Conservation (phyloP, 2,113 vertebrate species). For the Cochlearius cochlearius region DNA sequence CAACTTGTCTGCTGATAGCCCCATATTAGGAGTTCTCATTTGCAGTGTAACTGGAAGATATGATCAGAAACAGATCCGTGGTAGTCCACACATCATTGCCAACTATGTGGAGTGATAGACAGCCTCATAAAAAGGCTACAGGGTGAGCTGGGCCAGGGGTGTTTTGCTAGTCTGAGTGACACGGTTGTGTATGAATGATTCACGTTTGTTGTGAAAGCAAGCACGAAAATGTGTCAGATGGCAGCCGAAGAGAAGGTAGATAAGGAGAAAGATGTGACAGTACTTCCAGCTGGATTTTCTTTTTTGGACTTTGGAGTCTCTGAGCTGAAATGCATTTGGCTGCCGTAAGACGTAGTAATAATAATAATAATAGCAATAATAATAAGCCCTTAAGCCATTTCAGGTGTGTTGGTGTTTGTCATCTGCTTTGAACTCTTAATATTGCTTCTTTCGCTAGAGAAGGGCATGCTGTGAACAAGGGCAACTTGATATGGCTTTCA, state of each 20-base stretch:
- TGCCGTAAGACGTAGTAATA: background rate
- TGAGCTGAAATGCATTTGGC: background rate
- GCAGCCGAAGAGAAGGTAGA: background rate
- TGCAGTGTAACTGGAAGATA: background rate
- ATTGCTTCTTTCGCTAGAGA: background rate
- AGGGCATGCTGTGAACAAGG: background rate
- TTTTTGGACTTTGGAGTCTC: background rate
- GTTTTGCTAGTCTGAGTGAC: background rate
- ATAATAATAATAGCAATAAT: background rate
- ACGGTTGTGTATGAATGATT: background rate
- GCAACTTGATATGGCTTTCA: background rate
- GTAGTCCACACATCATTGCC: conserved; percentile 38
- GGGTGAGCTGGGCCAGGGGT: background rate
- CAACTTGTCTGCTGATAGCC: conserved; percentile 53
- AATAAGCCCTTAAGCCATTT: background rate
- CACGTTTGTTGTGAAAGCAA: background rate
- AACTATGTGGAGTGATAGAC: conserved; percentile 13
- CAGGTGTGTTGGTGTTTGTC: conserved; percentile 7
- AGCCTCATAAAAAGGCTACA: conserved; percentile 8
- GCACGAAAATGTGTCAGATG: background rate
- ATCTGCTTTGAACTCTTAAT: conserved; percentile 19
- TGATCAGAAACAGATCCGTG: conserved; percentile 54
- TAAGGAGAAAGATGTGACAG: background rate
- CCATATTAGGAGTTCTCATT: conserved; percentile 64
- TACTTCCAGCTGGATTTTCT: background rate